Conservation (phyloP, 2,888 invertebrate genomes). For the Heterodera filipjevi region DNA sequence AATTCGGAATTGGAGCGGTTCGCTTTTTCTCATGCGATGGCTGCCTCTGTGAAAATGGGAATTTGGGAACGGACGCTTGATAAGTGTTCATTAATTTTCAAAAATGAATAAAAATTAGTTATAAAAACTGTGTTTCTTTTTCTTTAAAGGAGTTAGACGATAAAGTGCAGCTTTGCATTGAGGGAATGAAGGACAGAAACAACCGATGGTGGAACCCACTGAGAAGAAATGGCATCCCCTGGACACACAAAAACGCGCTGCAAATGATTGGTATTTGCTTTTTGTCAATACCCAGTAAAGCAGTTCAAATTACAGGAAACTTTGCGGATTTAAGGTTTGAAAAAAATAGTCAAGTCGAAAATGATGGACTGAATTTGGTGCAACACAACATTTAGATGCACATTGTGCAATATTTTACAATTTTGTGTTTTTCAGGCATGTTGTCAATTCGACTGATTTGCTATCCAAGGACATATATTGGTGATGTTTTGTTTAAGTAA, state of each 20-base stretch:
- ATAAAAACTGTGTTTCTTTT: too few relatives aligned
- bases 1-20: constrained; percentile 77
- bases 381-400: too few relatives aligned
- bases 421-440: constrained; percentile 16
- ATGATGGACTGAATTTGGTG: too few relatives aligned
- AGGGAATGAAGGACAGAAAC: not conserved
- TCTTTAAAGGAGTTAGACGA: constrained; percentile 8
- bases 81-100: not conserved
- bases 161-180: constrained; percentile 9
- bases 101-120: too few relatives aligned
- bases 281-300: constrained; percentile 80
- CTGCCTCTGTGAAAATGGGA: constrained; percentile 83
- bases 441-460: constrained; percentile 71
- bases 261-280: constrained; percentile 70
- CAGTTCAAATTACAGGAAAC: not conserved
- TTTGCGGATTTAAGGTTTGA: constrained; percentile 2
- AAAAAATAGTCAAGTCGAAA: not conserved
- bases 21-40: constrained; percentile 90
- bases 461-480: constrained; percentile 96
- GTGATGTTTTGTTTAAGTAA: constrained; percentile 68
- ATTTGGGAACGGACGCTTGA: constrained; percentile 89
- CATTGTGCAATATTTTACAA: too few relatives aligned
- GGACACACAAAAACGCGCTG: constrained; percentile 53
- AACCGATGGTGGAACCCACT: not conserved
- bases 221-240: constrained; percentile 30